Evolutionary conservation across 1,140 invertebrate genomes (phyloP).

Genomic region (Acromyrmex charruanus): DNA sequence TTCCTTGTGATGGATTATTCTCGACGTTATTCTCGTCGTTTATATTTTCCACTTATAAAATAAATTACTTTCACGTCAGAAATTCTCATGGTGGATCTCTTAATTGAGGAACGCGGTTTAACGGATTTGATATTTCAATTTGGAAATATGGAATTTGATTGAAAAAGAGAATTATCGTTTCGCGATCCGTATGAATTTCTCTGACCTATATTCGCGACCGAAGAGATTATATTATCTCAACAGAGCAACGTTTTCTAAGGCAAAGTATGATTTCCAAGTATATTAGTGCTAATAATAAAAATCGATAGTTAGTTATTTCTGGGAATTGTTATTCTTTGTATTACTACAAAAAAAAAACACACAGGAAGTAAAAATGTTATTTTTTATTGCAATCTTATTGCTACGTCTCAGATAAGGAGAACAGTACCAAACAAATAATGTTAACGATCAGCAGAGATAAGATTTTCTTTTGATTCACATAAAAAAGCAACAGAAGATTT

Average conservation of each 20-base stretch:
- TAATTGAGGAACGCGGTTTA: conserved; percentile 45
- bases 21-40: conserved; percentile 1
- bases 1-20: conserved; percentile 43
- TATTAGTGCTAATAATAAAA: not conserved
- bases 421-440: conserved; percentile 3
- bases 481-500: not conserved
- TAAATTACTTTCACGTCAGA: conserved; percentile 43
- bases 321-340: not conserved
- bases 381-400: not conserved
- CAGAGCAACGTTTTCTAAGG: not conserved
- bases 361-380: not conserved
- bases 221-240: conserved; percentile 15
- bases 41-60: conserved; percentile 52
- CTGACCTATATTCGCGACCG: conserved; percentile 3
- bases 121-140: not conserved
- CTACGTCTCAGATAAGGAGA: not conserved
- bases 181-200: conserved; percentile 17
- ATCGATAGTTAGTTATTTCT: not conserved
- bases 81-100: conserved; percentile 18
- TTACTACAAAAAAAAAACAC: not conserved
- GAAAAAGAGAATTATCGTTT: conserved; percentile 56
- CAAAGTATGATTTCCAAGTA: not conserved
- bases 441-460: conserved; percentile 13
- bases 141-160: conserved; percentile 37
- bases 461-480: not conserved